Evolutionary conservation across 2,797 vertebrate genomes (phyloP).

Genomic region (Gallirallus australis): DNA sequence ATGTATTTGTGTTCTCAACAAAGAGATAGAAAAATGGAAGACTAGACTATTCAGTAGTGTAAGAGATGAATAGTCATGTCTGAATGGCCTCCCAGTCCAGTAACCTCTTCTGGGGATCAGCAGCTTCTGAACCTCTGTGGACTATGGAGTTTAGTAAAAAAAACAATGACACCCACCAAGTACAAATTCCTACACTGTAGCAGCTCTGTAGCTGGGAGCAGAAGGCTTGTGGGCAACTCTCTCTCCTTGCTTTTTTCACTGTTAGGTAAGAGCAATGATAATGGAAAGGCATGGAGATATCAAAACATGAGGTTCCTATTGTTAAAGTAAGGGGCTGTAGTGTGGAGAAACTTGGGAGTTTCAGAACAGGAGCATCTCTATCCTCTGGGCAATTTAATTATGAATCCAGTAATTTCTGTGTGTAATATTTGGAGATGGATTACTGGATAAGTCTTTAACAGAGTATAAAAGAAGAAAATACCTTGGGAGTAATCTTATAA

Average conservation of each 20-base stretch:
- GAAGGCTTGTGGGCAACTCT: not conserved
- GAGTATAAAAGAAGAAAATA: not conserved
- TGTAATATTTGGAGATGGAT: not conserved
- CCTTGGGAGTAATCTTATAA: not conserved
- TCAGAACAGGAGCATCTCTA: not conserved
- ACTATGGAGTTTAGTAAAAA: not conserved
- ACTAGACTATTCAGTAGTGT: not conserved
- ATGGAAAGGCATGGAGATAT: not conserved
- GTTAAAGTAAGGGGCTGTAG: not conserved
- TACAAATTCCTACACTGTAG: not conserved
- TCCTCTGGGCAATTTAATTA: not conserved
- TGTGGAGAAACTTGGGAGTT: not conserved
- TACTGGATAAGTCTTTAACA: not conserved
- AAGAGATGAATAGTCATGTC: not conserved
- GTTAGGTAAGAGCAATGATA: not conserved
- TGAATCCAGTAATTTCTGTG: not conserved
- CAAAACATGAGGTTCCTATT: not conserved
- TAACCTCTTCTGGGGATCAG: not conserved
- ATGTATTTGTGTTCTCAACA: not conserved
- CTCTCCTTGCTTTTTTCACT: not conserved
- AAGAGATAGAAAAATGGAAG: not conserved
- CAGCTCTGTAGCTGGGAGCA: not conserved
- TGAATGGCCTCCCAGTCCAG: not conserved
- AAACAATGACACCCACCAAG: accelerated
- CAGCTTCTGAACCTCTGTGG: not conserved